Evolutionary conservation across 2,888 invertebrate genomes (phyloP), one percentile per base, ranked within the genome.

Genomic region (Byasa hedistus): DNA sequence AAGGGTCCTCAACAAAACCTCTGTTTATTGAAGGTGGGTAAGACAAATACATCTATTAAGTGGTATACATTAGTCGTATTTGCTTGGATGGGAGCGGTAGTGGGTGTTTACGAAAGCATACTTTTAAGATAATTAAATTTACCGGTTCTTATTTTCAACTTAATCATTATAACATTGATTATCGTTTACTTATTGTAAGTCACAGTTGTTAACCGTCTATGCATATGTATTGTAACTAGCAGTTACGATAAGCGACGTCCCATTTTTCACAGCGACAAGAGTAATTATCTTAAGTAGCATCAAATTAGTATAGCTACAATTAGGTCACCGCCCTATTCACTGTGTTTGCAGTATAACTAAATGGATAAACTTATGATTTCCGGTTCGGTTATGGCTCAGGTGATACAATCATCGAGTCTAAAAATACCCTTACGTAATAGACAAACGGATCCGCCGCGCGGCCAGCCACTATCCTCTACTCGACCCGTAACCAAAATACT

Each of bases 381-480:
- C 15, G 15, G 2, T 44, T 44, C 44, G 19, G 19, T 17, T 44
- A 44, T 10, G 44, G 19, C 19, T 44, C 19, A 19, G 32, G 32
- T 32, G 7, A 19, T 44, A 44, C 19, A 44, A 17, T 15, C 17
- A 19, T 15, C 17, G 17, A 17, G 44, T 3, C 55, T 57, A 55
- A 27, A 79, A 74, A 83, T 81, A 84, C 83, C 86, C 87, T 89
- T 87, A 84, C 76, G 76, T 78, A 79, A 85, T 83, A 82, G 83
- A 84, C 82, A 84, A 83, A 83, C 82, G 76, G 75, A 72, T 82
- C 82, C 83, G 75, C 82, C 84, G 85, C 84, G 81, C 81, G 85
- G 84, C 80, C 84, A 81, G 81, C 79, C 80, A 74, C 76, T 72
- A 74, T 75, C 80, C 82, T 85, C 81, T 78, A 80, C 83, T 83